Evolutionary conservation across 23 tunicate genomes (phyloP).

Genomic region (Diplosoma virens): DNA sequence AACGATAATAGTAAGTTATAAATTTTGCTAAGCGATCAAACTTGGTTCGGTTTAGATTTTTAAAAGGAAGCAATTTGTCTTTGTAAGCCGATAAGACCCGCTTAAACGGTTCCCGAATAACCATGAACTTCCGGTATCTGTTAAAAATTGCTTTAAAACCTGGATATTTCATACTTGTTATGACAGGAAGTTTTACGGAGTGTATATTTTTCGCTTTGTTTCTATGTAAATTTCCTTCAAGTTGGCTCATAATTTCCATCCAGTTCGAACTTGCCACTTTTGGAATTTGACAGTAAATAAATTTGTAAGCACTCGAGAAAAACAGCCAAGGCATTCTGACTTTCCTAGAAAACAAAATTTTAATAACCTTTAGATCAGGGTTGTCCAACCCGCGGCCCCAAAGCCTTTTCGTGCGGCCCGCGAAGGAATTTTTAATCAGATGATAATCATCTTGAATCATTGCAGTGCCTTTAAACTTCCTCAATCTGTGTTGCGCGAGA

Average conservation of each 20-base stretch:
- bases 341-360: background rate
- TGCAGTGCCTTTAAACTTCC: no score
- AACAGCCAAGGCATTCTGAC: constrained; percentile 29
- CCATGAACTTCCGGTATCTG: constrained; percentile 36
- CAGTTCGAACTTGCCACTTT: constrained; percentile 41
- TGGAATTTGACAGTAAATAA: constrained; percentile 39
- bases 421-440: no score
- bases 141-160: background rate
- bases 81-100: constrained; percentile 45
- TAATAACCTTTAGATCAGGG: no score
- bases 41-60: background rate
- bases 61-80: constrained; percentile 30
- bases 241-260: constrained; percentile 23
- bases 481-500: no score
- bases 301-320: constrained; percentile 15
- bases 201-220: background rate
- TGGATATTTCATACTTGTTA: constrained; percentile 13
- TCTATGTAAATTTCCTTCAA: background rate
- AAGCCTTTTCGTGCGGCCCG: no score
- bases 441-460: no score
- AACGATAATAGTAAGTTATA: constrained; percentile 4
- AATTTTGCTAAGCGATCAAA: constrained; percentile 22
- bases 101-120: constrained; percentile 46
- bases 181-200: background rate
- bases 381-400: no score